Percentiles rank a stretch among this genome's conserved stretches.
Evolutionary conservation across 2,888 invertebrate species (phyloP).

Genomic region (Agonum fuliginosum): DNA sequence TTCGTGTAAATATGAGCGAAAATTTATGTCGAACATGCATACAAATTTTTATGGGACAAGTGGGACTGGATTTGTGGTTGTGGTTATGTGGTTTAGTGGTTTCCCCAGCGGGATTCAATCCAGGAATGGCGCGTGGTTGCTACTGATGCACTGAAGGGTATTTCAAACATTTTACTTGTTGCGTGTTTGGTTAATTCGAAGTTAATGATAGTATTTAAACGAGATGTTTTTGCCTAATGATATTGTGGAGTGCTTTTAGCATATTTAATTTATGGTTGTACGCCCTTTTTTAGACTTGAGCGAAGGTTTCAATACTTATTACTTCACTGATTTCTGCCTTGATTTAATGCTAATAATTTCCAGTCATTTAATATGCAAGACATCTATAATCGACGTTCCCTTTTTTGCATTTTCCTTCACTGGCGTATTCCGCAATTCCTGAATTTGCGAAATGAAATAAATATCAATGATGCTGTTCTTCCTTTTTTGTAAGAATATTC

Average conservation of each 20-base stretch:
- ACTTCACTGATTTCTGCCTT: conserved; percentile 32
- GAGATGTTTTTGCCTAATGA: conserved; percentile 36
- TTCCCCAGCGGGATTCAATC: conserved; percentile 17
- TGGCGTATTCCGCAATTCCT: too few relatives aligned
- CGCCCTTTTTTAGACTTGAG: conserved; percentile 22
- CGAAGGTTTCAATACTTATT: conserved; percentile 3
- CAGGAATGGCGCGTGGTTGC: conserved; percentile 24
- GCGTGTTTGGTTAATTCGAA: conserved; percentile 44
- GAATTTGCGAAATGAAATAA: too few relatives aligned
- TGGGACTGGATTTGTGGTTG: background rate
- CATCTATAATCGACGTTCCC: background rate
- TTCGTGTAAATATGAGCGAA: conserved; percentile 46
- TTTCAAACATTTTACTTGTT: conserved; percentile 31
- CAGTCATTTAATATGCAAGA: background rate
- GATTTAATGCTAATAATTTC: conserved; percentile 37
- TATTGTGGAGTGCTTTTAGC: conserved; percentile 37
- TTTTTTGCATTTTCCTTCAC: background rate
- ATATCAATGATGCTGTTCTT: too few relatives aligned
- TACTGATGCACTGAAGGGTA: conserved; percentile 12
- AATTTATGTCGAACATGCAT: conserved; percentile 45
- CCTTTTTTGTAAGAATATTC: too few relatives aligned
- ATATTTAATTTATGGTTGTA: conserved; percentile 47
- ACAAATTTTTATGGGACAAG: conserved; percentile 49
- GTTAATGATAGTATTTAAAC: conserved; percentile 48
- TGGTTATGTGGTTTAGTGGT: background rate